These are phyloP conservation scores for Aricia agestis DNA, from an alignment of 1,140 invertebrate species.

Conservation along the genomic window DNA sequence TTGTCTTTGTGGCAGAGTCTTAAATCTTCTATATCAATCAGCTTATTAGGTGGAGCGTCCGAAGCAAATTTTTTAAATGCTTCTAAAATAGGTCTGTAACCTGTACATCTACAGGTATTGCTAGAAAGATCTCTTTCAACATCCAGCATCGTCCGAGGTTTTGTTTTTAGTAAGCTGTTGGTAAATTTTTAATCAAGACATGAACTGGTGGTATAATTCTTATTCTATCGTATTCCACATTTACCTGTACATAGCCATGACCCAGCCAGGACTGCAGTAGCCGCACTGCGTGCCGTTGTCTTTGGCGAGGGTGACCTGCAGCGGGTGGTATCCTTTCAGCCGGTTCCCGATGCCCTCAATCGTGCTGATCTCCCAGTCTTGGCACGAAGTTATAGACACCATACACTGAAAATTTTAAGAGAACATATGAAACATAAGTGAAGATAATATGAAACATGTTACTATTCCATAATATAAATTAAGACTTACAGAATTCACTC, in stretches of 20 bases:
- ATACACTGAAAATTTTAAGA: slow-evolving; percentile 80
- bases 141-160: slow-evolving; percentile 28
- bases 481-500: slow-evolving; percentile 81
- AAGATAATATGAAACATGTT: neutral
- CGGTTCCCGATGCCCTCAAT: slow-evolving; percentile 86
- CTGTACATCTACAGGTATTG: slow-evolving; percentile 88
- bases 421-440: slow-evolving; percentile 36
- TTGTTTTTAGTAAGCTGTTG: slow-evolving; percentile 52
- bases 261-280: slow-evolving; percentile 88
- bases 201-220: slow-evolving; percentile 26
- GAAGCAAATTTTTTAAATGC: slow-evolving; percentile 81
- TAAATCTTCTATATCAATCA: slow-evolving; percentile 42
- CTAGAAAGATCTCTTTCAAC: slow-evolving; percentile 48
- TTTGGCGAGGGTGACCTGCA: slow-evolving; percentile 82
- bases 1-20: slow-evolving; percentile 32
- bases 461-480: neutral
- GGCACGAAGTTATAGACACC: slow-evolving; percentile 80
- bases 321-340: slow-evolving; percentile 82
- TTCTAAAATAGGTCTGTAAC: slow-evolving; percentile 87
- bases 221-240: slow-evolving; percentile 55
- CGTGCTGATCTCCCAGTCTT: slow-evolving; percentile 86
- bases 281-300: slow-evolving; percentile 86
- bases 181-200: too few species aligned
- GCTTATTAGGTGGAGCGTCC: slow-evolving; percentile 19
- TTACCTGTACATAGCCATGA: slow-evolving; percentile 89